Evolutionary conservation across 2,113 vertebrate species (phyloP).

Genomic region (Esox niger): DNA sequence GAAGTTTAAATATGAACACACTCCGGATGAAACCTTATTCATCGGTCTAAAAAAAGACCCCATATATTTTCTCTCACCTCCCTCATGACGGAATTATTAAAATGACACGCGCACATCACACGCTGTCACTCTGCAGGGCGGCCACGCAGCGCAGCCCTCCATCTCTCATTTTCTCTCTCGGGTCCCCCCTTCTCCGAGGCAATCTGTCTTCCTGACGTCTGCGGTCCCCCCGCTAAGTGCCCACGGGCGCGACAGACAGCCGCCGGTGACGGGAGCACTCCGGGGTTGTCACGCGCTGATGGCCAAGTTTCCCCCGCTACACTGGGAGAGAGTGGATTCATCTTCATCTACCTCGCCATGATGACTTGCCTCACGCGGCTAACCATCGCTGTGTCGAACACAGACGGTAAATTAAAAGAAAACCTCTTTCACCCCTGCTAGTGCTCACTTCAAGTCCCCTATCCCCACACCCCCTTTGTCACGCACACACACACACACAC

Average conservation of each 20-base stretch:
- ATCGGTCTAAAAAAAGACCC: not conserved
- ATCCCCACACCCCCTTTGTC: not conserved
- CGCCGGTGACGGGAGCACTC: slow-evolving; percentile 13
- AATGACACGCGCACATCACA: slow-evolving; percentile 27
- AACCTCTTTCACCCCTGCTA: not conserved
- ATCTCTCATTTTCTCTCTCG: slow-evolving; percentile 23
- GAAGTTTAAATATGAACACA: not conserved
- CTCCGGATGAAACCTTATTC: not conserved
- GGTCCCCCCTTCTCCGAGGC: slow-evolving; percentile 22
- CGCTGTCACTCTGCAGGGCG: slow-evolving; percentile 9
- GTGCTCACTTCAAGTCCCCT: not conserved
- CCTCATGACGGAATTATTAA: slow-evolving; percentile 37
- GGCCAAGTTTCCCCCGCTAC: slow-evolving; percentile 52
- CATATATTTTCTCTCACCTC: slow-evolving; percentile 17
- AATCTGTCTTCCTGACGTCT: slow-evolving; percentile 45
- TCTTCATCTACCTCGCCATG: slow-evolving; percentile 65
- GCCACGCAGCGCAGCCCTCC: slow-evolving; percentile 16
- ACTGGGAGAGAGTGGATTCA: slow-evolving; percentile 64
- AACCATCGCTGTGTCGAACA: not conserved
- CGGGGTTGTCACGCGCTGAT: slow-evolving; percentile 13
- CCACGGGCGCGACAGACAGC: slow-evolving; percentile 15
- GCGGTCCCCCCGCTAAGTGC: slow-evolving; percentile 14
- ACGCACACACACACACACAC: not conserved
- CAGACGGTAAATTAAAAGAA: slow-evolving; percentile 7
- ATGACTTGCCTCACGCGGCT: not conserved